Evolutionary conservation across 1,140 invertebrate genomes (phyloP), one percentile per base, ranked within the genome.

Genomic region (Scaptomyza montana): DNA sequence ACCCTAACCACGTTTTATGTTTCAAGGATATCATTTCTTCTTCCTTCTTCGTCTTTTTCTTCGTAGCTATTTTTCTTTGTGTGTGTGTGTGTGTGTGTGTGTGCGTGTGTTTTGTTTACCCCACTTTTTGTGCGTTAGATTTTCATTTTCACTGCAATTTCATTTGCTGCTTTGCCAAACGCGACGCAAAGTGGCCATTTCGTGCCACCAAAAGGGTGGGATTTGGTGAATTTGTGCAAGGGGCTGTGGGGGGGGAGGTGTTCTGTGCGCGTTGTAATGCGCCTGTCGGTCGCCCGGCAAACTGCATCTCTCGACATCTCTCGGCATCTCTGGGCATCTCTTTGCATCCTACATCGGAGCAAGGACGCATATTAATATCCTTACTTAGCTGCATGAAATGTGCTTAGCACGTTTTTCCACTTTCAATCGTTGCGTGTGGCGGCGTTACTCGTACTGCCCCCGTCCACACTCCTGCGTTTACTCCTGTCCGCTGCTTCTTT

Each of bases 61-160:
- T 10, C 5, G 1, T 9, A 30, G 0, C 10, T 33, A 0, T 19
- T 10, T 41, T 16, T 16, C 16, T 0, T 16, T 16, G 16, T 16
- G 16, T n/a, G n/a, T n/a, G n/a, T n/a, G 2, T n/a, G 9, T 41
- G 39, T 41, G 39, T 41, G 39, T 41, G 39, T 41, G 39, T n/a
- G 39, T 10, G 13, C 19, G 39, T n/a, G 43, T 60, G 39, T 61
- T 50, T 82, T 89, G 78, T 89, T 87, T 82, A 77, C 82, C 78
- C 75, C 78, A 82, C 75, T 70, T 81, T 80, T 75, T 74, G 70
- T 84, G 77, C 76, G 79, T 89, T 84, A 89, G 79, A 87, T 87
- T 87, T 87, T 89, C 82, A 87, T 87, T 87, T 87, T 89, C 84
- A 79, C 78, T 89, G 82, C 84, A 87, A 89, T 87, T 89, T 89